phyloP scores from a whole-genome alignment of 2,888 invertebrate genomes.

The Phyllotreta cruciferae region DNA sequence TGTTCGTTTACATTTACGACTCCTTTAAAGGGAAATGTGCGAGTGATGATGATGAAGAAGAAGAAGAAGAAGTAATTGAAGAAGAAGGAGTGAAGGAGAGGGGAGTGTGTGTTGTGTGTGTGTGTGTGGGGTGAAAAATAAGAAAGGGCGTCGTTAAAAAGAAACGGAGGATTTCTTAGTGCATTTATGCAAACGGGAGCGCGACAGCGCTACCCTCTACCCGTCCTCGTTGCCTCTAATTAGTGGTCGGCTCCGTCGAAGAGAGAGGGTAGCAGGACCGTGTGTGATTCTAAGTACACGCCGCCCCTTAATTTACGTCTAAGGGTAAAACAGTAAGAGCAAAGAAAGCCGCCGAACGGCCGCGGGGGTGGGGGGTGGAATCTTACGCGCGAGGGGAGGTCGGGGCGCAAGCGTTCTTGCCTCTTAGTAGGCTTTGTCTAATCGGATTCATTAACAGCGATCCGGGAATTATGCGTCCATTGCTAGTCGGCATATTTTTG shows the following conservation, averaged over 20 bases:
- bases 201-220: conserved; percentile 43
- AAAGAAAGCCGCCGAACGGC: conserved; percentile 48
- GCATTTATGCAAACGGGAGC: conserved; percentile 61
- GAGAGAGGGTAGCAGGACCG: conserved; percentile 56
- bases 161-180: conserved; percentile 55
- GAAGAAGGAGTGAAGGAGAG: conserved; percentile 39
- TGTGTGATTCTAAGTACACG: conserved; percentile 62
- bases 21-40: too few relatives aligned
- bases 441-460: conserved; percentile 68
- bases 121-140: conserved; percentile 50
- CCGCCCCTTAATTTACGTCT: conserved; percentile 63
- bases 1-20: too few relatives aligned
- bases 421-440: conserved; percentile 63
- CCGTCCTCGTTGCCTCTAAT: conserved; percentile 58
- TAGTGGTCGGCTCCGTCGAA: conserved; percentile 59
- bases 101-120: conserved; percentile 15
- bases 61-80: conserved; percentile 42
- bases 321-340: conserved; percentile 62
- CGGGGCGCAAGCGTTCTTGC: conserved; percentile 61
- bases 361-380: conserved; percentile 45
- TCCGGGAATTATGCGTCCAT: conserved; percentile 65
- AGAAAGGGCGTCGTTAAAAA: conserved; percentile 54
- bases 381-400: conserved; percentile 52
- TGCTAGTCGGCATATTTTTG: conserved; percentile 64
- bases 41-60: too few relatives aligned